Base-by-base conservation (phyloP, 2,888 invertebrate species). In the Mythimna pallens region DNA sequence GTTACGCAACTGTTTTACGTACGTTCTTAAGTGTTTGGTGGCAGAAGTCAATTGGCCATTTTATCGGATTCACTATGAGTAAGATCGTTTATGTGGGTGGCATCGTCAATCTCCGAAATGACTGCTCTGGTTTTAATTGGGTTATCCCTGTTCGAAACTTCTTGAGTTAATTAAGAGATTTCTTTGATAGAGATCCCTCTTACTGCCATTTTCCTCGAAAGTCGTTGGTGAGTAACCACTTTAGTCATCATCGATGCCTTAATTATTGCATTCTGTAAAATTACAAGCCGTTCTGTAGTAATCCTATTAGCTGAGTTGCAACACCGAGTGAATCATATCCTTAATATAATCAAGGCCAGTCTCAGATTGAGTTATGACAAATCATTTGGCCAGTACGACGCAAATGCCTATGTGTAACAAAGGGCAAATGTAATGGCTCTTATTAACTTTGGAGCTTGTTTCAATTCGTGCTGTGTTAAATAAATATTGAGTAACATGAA, bases 261-360 rank as follows among this genome's bases (percentile, higher is more conserved):
- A 83, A 84, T 80, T 80, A 75, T 20, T 59, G 40, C 59, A 17
- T 65, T 86, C 59, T 70, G 64, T 76, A 34, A 72, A 84, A 54
- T 70, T 67, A 69, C 47, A 22, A 66, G 62, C 63, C 66, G 76
- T 86, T 83, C 66, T 80, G 72, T 65, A 75, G 70, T 84, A 86
- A 87, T 86, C 82, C 78, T 86, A 87, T 84, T 77, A 86, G 66
- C 65, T 67, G 54, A 65, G 73, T 78, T 80, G 78, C 75, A 79
- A 80, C 70, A 76, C 63, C 14, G 70, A 81, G 81, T 89, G 90
- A 91, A 85, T 90, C 89, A 91, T 89, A 89, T 88, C 84, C 88
- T 86, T 86, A 89, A 90, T 87, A 76, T 85, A 85, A 90, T 87
- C 88, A 89, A 91, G 88, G 88, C 85, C 85, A 79, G 84, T 82